phyloP scores from a whole-genome alignment of 2,113 vertebrate species.

The Rattus norvegicus region DNA sequence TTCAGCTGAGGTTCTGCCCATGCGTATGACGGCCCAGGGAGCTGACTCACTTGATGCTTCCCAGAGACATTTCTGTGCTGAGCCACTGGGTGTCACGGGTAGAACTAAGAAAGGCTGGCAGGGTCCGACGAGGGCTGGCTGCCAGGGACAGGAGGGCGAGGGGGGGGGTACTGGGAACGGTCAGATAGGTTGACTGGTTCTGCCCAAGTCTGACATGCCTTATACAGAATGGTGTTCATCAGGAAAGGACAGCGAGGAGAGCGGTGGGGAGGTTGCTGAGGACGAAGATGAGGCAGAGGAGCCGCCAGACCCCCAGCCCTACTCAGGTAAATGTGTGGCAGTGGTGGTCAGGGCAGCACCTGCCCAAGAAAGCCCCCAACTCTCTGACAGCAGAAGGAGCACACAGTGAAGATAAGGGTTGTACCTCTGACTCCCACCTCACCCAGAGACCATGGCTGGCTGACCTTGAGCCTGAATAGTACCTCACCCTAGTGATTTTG shows the following conservation, averaged over 20 bases:
- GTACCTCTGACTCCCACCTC: background rate
- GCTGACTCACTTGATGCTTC: background rate
- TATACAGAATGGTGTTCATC: background rate
- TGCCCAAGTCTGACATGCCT: accelerated
- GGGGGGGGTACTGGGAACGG: no score
- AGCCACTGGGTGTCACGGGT: background rate
- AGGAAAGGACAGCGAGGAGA: slow-evolving; percentile 46
- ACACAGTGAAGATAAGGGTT: background rate
- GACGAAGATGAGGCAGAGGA: background rate
- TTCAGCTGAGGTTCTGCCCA: no score
- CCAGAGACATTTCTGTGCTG: accelerated
- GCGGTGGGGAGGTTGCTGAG: slow-evolving; percentile 29
- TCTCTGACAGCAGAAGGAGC: background rate
- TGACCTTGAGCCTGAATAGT: background rate
- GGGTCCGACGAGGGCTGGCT: accelerated
- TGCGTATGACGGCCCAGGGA: accelerated
- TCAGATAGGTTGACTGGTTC: accelerated
- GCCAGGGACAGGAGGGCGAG: background rate
- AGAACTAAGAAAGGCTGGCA: background rate
- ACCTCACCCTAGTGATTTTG: background rate
- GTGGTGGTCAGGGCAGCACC: background rate
- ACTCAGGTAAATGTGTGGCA: slow-evolving; percentile 42
- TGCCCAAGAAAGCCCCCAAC: background rate
- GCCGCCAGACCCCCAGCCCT: background rate
- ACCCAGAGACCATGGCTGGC: background rate